A percentile compares a stretch with the other conserved stretches of the same genome.
phyloP scores from a whole-genome alignment of 2,113 vertebrate genomes.

The Platysternon megacephalum region DNA sequence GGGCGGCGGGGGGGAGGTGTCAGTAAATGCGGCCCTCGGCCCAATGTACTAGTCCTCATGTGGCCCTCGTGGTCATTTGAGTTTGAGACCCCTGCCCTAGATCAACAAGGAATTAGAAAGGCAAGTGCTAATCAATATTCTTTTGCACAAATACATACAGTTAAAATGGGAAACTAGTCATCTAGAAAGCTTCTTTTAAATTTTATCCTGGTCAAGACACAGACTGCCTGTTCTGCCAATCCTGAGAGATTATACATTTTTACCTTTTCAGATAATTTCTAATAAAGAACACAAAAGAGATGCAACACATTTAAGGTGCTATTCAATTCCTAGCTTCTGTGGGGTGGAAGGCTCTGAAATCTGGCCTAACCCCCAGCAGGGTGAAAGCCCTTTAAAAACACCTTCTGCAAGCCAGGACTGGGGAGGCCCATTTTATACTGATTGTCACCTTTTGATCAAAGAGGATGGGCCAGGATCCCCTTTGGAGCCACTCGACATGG shows the following conservation, averaged over 20 bases:
- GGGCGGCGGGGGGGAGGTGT: too few species aligned
- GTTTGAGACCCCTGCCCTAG: too few species aligned
- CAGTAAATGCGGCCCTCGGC: too few species aligned
- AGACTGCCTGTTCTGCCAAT: constrained; percentile 52
- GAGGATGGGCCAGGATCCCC: neutral
- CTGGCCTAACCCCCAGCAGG: constrained; percentile 49
- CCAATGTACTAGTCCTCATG: too few species aligned
- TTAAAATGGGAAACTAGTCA: constrained; percentile 58
- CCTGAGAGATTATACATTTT: constrained; percentile 53
- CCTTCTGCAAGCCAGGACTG: constrained; percentile 51
- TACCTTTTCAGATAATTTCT: constrained; percentile 60
- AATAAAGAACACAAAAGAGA: constrained; percentile 55
- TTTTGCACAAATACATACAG: constrained; percentile 34
- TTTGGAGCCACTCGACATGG: neutral
- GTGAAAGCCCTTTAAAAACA: constrained; percentile 8
- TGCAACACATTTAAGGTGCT: constrained; percentile 47
- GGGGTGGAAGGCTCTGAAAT: constrained; percentile 67
- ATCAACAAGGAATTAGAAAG: constrained; percentile 36
- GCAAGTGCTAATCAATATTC: constrained; percentile 44
- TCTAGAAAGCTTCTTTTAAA: constrained; percentile 49
- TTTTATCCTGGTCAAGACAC: constrained; percentile 38
- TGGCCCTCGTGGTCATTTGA: too few species aligned
- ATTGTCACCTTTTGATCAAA: neutral
- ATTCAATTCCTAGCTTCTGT: constrained; percentile 48
- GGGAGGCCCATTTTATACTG: neutral